Conservation (phyloP, 2,113 vertebrate genomes). For the Choloepus hoffmanni region DNA sequence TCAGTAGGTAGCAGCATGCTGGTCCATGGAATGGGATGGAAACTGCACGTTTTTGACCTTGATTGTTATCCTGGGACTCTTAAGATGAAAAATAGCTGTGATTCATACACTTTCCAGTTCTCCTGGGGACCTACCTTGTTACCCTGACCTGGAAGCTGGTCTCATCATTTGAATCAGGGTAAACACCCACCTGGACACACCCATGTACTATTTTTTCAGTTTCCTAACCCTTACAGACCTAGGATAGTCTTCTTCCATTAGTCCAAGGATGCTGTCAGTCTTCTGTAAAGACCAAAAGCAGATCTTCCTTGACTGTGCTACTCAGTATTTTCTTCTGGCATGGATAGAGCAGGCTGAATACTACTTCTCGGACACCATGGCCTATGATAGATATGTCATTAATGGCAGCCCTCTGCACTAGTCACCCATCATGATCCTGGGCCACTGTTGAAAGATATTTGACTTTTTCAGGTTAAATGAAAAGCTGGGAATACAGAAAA, state of each 20-base stretch:
- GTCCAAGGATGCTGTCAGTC: neutral
- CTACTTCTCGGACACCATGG: conserved; percentile 7
- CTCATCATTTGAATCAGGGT: neutral
- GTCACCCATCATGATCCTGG: neutral
- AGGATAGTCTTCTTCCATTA: neutral
- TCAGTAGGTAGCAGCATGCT: neutral
- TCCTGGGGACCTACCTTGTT: neutral
- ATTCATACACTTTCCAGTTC: neutral
- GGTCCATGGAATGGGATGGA: neutral
- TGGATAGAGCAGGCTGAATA: neutral
- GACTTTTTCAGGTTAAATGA: no score
- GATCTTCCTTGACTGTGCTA: neutral
- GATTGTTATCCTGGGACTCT: neutral
- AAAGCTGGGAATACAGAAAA: no score
- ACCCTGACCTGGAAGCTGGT: neutral
- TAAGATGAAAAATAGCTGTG: neutral
- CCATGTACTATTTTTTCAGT: neutral
- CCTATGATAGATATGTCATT: neutral
- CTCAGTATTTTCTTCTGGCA: neutral
- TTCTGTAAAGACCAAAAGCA: neutral
- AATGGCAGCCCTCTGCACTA: neutral
- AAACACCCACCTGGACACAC: neutral
- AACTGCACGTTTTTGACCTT: neutral
- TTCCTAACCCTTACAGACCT: neutral
- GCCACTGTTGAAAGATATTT: neutral